These are phyloP conservation scores for Megalurothrips usitatus DNA, from an alignment of 2,888 invertebrate genomes.

Conservation along the genomic window DNA sequence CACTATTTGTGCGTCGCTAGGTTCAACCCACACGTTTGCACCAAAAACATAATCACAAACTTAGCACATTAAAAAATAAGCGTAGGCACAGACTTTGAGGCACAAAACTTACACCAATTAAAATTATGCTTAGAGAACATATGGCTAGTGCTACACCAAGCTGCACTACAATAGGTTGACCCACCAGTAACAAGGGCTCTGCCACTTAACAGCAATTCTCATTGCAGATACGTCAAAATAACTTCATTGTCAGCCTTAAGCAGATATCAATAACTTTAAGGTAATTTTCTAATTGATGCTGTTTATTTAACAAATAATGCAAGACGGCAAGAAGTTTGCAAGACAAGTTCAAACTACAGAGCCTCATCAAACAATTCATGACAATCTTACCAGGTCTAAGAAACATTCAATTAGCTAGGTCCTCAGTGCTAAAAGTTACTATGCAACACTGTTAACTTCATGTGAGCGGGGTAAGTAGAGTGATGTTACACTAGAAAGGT, in stretches of 20 bases:
- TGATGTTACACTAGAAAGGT: neutral
- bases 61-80: neutral
- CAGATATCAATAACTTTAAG: too few relatives aligned
- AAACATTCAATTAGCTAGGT: neutral
- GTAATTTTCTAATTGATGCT: too few relatives aligned
- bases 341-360: too few relatives aligned
- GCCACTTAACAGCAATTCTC: neutral
- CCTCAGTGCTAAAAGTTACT: neutral
- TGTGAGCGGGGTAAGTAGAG: neutral
- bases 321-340: too few relatives aligned
- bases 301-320: too few relatives aligned
- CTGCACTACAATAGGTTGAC: neutral
- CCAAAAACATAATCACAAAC: neutral
- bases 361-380: neutral
- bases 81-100: neutral
- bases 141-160: neutral
- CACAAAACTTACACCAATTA: neutral
- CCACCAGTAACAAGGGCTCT: neutral
- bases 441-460: neutral
- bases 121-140: neutral
- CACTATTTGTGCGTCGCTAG: neutral
- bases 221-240: too few relatives aligned
- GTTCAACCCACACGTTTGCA: neutral
- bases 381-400: neutral
- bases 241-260: too few relatives aligned